Conservation (phyloP, 1,140 invertebrate species). For the Maniola jurtina region DNA sequence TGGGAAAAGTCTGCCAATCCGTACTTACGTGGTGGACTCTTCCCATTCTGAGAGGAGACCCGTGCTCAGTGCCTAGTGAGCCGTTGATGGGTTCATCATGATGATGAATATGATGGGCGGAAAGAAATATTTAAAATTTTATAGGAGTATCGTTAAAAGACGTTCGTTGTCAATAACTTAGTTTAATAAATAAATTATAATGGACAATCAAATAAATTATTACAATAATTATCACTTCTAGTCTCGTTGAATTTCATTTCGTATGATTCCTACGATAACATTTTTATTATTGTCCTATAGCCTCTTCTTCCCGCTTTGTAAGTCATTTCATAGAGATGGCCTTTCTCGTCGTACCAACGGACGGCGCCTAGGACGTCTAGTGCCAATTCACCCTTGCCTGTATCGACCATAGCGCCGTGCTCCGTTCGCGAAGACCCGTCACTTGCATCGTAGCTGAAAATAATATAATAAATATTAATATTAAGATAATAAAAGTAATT, state of each 20-base stretch:
- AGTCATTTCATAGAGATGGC: slow-evolving; percentile 85
- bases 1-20: no score
- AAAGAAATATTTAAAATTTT: not conserved
- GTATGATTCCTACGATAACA: slow-evolving; percentile 39
- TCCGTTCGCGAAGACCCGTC: slow-evolving; percentile 72
- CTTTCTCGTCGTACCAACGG: slow-evolving; percentile 81
- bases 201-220: slow-evolving; percentile 41
- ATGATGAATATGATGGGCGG: no score
- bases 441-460: slow-evolving; percentile 71
- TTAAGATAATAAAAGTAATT: no score
- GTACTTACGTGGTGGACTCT: no score
- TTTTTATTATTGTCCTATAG: slow-evolving; percentile 72
- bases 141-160: slow-evolving; percentile 5
- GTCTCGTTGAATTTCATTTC: slow-evolving; percentile 29
- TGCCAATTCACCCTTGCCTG: slow-evolving; percentile 80
- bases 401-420: slow-evolving; percentile 57
- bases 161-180: slow-evolving; percentile 38
- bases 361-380: slow-evolving; percentile 81
- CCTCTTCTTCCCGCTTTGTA: slow-evolving; percentile 80
- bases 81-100: no score
- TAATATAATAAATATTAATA: not conserved
- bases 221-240: slow-evolving; percentile 27
- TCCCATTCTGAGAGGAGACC: no score
- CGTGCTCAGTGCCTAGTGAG: no score
- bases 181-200: slow-evolving; percentile 47